Conservation (phyloP, 2,888 invertebrate species). For the Acronicta aceris region DNA sequence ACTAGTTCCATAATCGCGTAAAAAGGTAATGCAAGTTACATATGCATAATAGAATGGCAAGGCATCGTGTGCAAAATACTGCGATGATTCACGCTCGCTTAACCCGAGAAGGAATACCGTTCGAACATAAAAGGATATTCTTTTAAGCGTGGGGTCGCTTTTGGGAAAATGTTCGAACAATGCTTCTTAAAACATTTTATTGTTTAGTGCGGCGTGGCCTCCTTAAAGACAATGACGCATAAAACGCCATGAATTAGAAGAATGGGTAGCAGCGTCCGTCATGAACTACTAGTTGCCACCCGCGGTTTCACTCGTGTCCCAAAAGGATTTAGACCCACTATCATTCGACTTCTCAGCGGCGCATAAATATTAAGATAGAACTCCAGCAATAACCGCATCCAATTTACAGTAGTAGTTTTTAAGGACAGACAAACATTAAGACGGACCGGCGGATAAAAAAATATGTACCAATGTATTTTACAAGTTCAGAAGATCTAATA, state of each 20-base stretch:
- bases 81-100: conserved; percentile 22
- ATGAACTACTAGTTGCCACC: not conserved
- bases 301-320: too few species aligned
- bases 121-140: not conserved
- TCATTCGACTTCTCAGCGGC: too few species aligned
- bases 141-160: conserved; percentile 4
- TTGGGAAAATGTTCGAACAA: not conserved
- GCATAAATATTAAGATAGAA: too few species aligned
- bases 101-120: conserved; percentile 1
- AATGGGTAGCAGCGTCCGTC: not conserved
- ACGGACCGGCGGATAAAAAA: too few species aligned
- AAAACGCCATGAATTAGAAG: not conserved
- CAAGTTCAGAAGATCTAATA: too few species aligned
- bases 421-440: too few species aligned
- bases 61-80: conserved; percentile 8
- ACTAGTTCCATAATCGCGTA: not conserved
- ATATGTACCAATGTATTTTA: too few species aligned
- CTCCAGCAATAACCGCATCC: too few species aligned
- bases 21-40: not conserved
- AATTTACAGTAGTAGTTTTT: too few species aligned
- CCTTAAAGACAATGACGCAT: not conserved
- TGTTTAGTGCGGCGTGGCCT: too few species aligned
- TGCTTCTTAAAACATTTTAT: not conserved
- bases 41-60: conserved; percentile 2
- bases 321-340: too few species aligned